Evolutionary conservation across 2,797 vertebrate species (phyloP).

Genomic region (Brachymystax lenok): DNA sequence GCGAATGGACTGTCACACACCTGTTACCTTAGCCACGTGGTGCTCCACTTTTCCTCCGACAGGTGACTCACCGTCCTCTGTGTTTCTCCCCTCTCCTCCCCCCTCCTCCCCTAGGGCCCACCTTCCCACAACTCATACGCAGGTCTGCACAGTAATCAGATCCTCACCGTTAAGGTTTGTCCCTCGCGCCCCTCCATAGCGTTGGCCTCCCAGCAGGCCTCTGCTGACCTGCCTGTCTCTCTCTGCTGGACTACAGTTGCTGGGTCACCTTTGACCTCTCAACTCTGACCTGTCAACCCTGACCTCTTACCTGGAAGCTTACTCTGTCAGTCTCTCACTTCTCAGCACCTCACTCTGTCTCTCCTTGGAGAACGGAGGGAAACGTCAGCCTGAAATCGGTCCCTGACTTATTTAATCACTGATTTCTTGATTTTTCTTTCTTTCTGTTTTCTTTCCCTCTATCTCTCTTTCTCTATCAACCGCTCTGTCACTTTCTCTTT

Average conservation of each 20-base stretch:
- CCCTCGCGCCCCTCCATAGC: slow-evolving; percentile 24
- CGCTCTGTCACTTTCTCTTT: slow-evolving; percentile 10
- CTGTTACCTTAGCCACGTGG: neutral
- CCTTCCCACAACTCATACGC: slow-evolving; percentile 68
- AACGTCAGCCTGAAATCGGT: neutral
- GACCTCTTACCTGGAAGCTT: neutral
- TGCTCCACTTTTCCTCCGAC: neutral
- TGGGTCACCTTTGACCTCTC: neutral
- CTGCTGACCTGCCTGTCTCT: slow-evolving; percentile 39
- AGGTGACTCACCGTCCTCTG: slow-evolving; percentile 10
- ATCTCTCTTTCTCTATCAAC: neutral
- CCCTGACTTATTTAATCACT: neutral
- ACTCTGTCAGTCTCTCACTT: neutral
- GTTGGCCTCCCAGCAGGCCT: slow-evolving; percentile 30
- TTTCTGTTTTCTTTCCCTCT: neutral
- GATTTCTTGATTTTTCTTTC: neutral
- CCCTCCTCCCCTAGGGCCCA: slow-evolving; percentile 69
- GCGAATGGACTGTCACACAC: neutral
- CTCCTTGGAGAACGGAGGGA: neutral
- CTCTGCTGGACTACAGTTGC: neutral
- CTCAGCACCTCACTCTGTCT: neutral
- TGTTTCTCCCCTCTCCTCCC: slow-evolving; percentile 20
- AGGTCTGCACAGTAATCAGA: slow-evolving; percentile 83
- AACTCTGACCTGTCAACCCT: neutral
- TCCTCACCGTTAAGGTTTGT: slow-evolving; percentile 83